These are phyloP conservation scores for Hirtodrosophila histrioides DNA, from an alignment of 2,888 invertebrate species.

Conservation along the genomic window DNA sequence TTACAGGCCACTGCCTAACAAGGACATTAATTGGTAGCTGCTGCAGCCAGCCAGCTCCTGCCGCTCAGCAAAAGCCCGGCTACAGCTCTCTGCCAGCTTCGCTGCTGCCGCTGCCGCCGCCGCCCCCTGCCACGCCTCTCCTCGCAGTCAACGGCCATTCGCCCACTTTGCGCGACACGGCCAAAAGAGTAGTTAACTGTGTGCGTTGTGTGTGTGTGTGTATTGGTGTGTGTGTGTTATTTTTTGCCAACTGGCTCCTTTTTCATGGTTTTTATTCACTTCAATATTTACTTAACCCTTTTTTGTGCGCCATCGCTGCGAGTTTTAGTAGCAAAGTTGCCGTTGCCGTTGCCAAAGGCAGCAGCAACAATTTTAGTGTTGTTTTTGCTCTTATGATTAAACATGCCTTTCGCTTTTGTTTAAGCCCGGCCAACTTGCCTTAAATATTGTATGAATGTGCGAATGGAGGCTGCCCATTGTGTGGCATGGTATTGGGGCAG, in stretches of 20 bases:
- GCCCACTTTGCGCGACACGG: slow-evolving; percentile 57
- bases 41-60: slow-evolving; percentile 46
- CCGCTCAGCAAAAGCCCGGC: slow-evolving; percentile 14
- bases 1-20: slow-evolving; percentile 82
- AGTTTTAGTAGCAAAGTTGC: slow-evolving; percentile 63
- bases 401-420: slow-evolving; percentile 79
- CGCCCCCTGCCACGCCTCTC: slow-evolving; percentile 32
- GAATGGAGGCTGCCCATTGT: neutral
- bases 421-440: slow-evolving; percentile 68
- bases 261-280: slow-evolving; percentile 78
- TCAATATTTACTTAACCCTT: slow-evolving; percentile 81
- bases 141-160: slow-evolving; percentile 34
- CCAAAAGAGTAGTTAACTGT: slow-evolving; percentile 75
- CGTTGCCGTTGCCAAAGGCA: slow-evolving; percentile 59
- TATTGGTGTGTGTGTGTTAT: slow-evolving; percentile 35
- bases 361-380: slow-evolving; percentile 61
- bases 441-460: slow-evolving; percentile 71
- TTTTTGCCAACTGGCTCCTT: slow-evolving; percentile 60
- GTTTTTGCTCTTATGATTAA: slow-evolving; percentile 79
- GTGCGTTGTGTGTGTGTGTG: slow-evolving; percentile 18
- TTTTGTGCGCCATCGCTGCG: slow-evolving; percentile 51
- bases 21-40: slow-evolving; percentile 82
- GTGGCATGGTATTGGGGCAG: neutral
- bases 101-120: too few species aligned
- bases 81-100: neutral